phyloP scores from a whole-genome alignment of 2,888 invertebrate species.

The Drosophila siamana region DNA sequence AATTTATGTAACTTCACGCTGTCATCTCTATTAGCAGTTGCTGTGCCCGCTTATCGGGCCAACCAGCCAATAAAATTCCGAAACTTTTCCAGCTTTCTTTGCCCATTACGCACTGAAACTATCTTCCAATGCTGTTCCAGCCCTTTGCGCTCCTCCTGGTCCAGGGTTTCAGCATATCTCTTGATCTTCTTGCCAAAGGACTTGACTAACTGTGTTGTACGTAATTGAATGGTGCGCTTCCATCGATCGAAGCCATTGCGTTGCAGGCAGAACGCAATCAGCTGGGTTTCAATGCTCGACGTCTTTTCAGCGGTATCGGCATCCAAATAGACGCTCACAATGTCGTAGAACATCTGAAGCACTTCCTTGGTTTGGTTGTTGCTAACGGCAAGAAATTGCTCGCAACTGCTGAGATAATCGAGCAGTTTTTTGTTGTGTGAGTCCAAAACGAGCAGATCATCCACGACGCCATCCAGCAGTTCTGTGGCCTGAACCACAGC shows the following conservation, averaged over 20 bases:
- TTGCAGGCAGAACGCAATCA: slow-evolving; percentile 63
- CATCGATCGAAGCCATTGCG: slow-evolving; percentile 69
- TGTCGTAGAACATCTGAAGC: slow-evolving; percentile 51
- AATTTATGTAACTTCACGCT: neutral
- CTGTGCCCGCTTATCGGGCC: slow-evolving; percentile 18
- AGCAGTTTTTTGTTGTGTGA: slow-evolving; percentile 54
- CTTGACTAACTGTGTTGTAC: slow-evolving; percentile 49
- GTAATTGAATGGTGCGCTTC: slow-evolving; percentile 65
- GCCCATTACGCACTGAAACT: slow-evolving; percentile 46
- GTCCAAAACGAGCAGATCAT: slow-evolving; percentile 62
- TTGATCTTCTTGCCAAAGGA: slow-evolving; percentile 45
- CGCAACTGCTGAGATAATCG: slow-evolving; percentile 52
- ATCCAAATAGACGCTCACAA: slow-evolving; percentile 53
- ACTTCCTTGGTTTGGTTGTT: slow-evolving; percentile 46
- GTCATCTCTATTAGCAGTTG: slow-evolving; percentile 4
- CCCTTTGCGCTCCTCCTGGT: slow-evolving; percentile 50
- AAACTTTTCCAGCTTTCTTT: slow-evolving; percentile 52
- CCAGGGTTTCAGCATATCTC: slow-evolving; percentile 41
- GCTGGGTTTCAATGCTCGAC: slow-evolving; percentile 55
- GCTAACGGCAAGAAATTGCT: slow-evolving; percentile 40
- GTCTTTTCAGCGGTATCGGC: slow-evolving; percentile 54
- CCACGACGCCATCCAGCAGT: slow-evolving; percentile 61
- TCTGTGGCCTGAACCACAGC: slow-evolving; percentile 55
- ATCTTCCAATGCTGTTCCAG: slow-evolving; percentile 51
- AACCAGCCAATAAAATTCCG: slow-evolving; percentile 61